Conservation (phyloP, 2,797 vertebrate genomes). For the Botia kubotai region DNA sequence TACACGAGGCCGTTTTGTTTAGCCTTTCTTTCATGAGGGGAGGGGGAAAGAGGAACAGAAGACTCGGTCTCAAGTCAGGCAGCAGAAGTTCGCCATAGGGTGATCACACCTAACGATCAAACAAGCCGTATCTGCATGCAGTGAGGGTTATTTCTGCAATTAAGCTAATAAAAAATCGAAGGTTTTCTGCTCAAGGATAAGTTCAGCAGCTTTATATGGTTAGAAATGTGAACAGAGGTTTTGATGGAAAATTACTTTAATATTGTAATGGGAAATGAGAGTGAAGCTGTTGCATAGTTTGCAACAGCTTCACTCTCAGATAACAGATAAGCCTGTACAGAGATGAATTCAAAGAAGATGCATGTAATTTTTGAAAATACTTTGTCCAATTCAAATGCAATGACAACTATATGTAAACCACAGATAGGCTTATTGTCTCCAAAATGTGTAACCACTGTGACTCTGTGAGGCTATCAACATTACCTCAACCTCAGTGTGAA, state of each 20-base stretch:
- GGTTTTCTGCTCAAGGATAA: conserved; percentile 24
- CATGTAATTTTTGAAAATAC: neutral
- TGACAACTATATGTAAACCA: neutral
- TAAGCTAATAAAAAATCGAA: conserved; percentile 12
- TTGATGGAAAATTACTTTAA: conserved; percentile 25
- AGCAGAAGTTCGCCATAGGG: conserved; percentile 16
- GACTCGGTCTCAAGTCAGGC: neutral
- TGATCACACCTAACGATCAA: conserved; percentile 35
- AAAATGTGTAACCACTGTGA: too few species aligned
- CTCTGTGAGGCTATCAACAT: too few species aligned
- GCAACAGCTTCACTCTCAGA: too few species aligned
- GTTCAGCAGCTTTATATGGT: neutral
- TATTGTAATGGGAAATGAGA: conserved; percentile 16
- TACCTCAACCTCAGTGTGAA: too few species aligned
- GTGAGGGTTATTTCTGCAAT: neutral
- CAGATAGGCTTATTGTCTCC: neutral
- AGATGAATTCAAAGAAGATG: neutral
- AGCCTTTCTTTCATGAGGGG: neutral
- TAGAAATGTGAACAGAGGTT: conserved; percentile 9
- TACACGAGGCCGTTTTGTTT: conserved; percentile 12
- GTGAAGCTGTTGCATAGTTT: conserved; percentile 3
- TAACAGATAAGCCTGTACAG: neutral
- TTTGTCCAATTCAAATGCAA: neutral
- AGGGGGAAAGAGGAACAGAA: neutral
- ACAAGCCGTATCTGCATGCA: neutral